phyloP scores from a whole-genome alignment of 2,113 vertebrate species.

The Butorides virescens region DNA sequence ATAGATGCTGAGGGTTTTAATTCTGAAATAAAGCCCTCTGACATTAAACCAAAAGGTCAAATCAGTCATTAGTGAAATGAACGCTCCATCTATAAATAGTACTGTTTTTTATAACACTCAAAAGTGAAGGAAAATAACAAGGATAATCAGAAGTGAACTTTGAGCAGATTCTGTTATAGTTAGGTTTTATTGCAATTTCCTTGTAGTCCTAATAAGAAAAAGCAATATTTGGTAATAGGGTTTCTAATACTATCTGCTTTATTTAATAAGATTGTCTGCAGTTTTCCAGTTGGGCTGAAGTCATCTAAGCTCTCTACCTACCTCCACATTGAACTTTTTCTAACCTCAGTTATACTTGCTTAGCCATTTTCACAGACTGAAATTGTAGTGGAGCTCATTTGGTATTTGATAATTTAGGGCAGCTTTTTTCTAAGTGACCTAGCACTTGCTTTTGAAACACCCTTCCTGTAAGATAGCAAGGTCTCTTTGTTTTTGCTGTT shows the following conservation, averaged over 20 bases:
- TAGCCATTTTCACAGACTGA: background rate
- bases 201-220: background rate
- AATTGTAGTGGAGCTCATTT: background rate
- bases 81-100: slow-evolving; percentile 54
- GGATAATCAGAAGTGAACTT: background rate
- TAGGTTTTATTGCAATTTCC: background rate
- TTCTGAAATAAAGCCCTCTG: slow-evolving; percentile 46
- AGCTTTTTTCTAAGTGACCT: background rate
- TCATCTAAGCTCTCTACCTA: background rate
- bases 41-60: slow-evolving; percentile 70
- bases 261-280: background rate
- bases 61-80: slow-evolving; percentile 40
- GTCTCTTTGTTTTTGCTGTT: background rate
- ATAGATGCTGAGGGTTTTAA: background rate
- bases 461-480: background rate
- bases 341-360: background rate
- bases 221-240: background rate
- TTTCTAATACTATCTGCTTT: background rate
- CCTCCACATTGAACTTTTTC: background rate
- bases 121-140: background rate
- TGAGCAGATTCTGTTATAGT: background rate
- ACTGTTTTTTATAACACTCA: background rate
- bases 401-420: background rate
- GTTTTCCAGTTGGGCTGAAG: background rate
- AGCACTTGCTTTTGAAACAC: background rate